These are phyloP conservation scores for Florisuga fusca DNA, from an alignment of 2,797 vertebrate species.

Conservation along the genomic window DNA sequence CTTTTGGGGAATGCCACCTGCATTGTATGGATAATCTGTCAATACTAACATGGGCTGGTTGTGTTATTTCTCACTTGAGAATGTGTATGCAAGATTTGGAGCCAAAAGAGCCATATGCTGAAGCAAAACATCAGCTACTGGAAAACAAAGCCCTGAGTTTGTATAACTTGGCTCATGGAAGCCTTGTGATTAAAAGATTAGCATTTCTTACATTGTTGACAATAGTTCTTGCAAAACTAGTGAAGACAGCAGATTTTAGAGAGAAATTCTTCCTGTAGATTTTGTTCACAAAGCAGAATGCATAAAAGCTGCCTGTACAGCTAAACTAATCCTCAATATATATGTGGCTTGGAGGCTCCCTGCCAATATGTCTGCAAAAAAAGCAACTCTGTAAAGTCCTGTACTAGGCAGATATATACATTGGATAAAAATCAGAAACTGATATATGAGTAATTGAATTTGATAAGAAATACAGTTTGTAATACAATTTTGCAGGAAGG, in stretches of 20 bases:
- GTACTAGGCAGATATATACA: background rate
- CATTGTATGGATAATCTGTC: background rate
- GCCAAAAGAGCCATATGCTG: background rate
- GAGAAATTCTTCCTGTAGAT: background rate
- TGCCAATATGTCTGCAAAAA: background rate
- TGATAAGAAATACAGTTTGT: background rate
- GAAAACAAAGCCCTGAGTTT: background rate
- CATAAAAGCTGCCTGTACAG: background rate
- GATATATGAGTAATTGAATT: background rate
- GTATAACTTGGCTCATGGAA: background rate
- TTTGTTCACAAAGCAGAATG: background rate
- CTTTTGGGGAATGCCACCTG: accelerated
- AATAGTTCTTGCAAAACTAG: background rate
- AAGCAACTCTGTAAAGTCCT: background rate
- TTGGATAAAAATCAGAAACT: background rate
- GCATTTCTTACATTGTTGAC: background rate
- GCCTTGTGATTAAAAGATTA: background rate
- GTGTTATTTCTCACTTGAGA: background rate
- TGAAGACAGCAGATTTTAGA: background rate
- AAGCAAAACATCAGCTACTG: background rate
- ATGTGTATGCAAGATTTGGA: background rate
- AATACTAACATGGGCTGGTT: background rate
- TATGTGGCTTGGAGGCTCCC: background rate
- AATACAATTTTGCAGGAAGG: background rate
- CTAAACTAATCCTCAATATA: background rate